A percentile compares a stretch with the other conserved stretches of the same genome.
Evolutionary conservation across 53 echinoderm and acorn worm genomes (phyloP).

Genomic region (Luidia sarsii): DNA sequence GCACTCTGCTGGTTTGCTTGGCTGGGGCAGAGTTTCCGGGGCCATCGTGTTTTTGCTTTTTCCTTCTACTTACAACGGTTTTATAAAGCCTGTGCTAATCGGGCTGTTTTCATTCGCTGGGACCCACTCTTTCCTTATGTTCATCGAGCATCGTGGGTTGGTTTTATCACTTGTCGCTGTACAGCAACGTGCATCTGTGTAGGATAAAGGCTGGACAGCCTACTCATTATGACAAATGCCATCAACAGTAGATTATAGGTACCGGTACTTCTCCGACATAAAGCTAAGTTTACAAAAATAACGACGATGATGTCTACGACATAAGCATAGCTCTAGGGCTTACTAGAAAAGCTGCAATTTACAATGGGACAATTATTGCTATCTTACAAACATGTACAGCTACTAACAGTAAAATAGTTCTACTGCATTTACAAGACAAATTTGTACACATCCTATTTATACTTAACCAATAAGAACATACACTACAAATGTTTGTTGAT

Average conservation of each 20-base stretch:
- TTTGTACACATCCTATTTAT: too few relatives aligned
- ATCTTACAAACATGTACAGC: not conserved
- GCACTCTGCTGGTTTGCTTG: slow-evolving; percentile 19
- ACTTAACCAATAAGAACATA: too few relatives aligned
- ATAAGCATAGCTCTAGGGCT: not conserved
- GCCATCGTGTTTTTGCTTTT: too few relatives aligned
- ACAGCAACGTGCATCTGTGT: slow-evolving; percentile 41
- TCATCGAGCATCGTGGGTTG: slow-evolving; percentile 12
- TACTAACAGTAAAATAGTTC: not conserved
- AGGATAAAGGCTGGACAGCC: slow-evolving; percentile 49
- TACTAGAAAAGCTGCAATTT: slow-evolving; percentile 29
- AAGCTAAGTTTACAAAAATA: too few relatives aligned
- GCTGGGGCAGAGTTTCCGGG: too few relatives aligned
- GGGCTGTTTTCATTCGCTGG: slow-evolving; percentile 22
- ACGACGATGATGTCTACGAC: too few relatives aligned
- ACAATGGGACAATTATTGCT: not conserved
- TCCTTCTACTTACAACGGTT: slow-evolving; percentile 54
- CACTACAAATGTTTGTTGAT: too few relatives aligned
- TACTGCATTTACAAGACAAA: not conserved
- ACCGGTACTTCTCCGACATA: too few relatives aligned
- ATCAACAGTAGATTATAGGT: not conserved
- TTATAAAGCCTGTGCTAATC: slow-evolving; percentile 15
- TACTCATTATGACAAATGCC: slow-evolving; percentile 30
- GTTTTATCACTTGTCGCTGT: slow-evolving; percentile 31
- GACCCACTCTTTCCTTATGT: slow-evolving; percentile 3